phyloP scores from a whole-genome alignment of 1,140 invertebrate species.

The Caenorhabditis tropicalis region DNA sequence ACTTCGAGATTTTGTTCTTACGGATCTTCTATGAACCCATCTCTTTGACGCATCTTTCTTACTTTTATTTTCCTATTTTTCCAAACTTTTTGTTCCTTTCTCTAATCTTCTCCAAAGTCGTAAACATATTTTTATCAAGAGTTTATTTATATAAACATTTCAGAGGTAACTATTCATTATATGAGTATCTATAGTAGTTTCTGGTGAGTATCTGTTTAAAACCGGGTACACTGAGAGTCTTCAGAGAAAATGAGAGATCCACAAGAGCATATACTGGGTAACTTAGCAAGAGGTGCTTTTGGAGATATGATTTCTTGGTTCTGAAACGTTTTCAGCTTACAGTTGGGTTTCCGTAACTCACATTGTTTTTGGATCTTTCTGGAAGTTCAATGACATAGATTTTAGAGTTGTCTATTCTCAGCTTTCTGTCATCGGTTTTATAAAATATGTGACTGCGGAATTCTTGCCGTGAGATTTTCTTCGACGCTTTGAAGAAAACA shows the following conservation, averaged over 20 bases:
- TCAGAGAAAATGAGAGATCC: background rate
- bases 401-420: no score
- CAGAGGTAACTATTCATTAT: no score
- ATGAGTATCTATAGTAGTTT: no score
- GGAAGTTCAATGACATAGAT: background rate
- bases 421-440: no score
- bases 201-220: background rate
- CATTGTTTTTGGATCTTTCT: background rate
- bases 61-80: background rate
- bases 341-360: no score
- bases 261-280: background rate
- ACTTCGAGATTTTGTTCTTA: background rate
- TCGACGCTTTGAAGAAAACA: background rate
- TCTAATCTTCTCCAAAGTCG: background rate
- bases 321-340: no score
- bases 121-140: background rate
- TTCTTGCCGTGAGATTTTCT: background rate
- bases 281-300: background rate
- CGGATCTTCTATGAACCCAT: slow-evolving; percentile 36
- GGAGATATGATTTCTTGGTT: background rate
- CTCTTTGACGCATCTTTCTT: slow-evolving; percentile 2
- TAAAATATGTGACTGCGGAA: background rate
- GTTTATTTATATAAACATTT: background rate
- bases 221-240: background rate
- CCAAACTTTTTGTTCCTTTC: background rate